Evolutionary conservation across 37 sponge, comb jelly and placozoan genomes (phyloP).

Genomic region (Oopsacas minuta): DNA sequence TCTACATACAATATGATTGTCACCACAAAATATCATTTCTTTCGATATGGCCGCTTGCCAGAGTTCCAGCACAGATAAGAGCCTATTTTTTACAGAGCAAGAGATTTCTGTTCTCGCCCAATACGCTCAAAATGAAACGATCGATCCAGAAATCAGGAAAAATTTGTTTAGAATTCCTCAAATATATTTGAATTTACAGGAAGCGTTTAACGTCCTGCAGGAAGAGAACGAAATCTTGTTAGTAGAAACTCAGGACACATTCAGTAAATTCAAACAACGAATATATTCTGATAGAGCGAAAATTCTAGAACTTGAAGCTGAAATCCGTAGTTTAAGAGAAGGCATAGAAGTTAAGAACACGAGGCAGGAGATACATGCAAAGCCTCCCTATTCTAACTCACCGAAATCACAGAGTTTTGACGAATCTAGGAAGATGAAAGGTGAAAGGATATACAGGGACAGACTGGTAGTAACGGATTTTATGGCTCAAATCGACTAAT

Average conservation of each 20-base stretch:
- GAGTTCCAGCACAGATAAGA: too few relatives aligned
- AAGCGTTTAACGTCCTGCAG: not conserved
- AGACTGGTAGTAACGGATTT: too few relatives aligned
- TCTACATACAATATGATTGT: too few relatives aligned
- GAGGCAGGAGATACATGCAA: too few relatives aligned
- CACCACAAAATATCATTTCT: too few relatives aligned
- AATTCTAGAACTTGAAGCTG: not conserved
- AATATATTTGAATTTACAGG: not conserved
- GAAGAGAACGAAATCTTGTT: not conserved
- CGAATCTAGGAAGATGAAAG: too few relatives aligned
- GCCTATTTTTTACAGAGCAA: not conserved
- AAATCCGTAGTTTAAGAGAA: not conserved
- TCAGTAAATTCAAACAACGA: not conserved
- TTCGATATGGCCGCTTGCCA: too few relatives aligned
- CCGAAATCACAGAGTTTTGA: too few relatives aligned
- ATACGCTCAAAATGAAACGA: not conserved
- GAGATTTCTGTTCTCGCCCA: not conserved
- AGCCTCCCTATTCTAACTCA: too few relatives aligned
- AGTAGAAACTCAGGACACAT: not conserved
- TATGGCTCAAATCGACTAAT: too few relatives aligned
- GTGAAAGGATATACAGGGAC: too few relatives aligned
- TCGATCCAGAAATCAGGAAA: not conserved
- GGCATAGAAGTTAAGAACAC: too few relatives aligned
- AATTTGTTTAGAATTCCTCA: not conserved
- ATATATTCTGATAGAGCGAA: not conserved